Evolutionary conservation across 2,888 invertebrate genomes (phyloP).

Genomic region (Rotaria sp.): DNA sequence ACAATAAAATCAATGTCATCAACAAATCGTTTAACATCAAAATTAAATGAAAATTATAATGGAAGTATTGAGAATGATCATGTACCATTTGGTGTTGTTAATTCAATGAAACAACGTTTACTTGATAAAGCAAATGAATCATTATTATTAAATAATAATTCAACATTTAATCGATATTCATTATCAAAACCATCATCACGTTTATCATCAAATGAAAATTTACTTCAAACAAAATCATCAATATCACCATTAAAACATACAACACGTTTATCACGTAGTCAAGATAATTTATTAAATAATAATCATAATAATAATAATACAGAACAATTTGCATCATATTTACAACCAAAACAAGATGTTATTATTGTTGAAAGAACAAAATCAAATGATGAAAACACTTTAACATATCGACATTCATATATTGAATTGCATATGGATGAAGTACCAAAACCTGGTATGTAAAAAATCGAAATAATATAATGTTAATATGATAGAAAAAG

Average conservation of each 20-base stretch:
- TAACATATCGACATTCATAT: not conserved
- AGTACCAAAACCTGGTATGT: constrained; percentile 19
- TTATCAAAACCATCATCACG: not conserved
- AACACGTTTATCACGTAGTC: not conserved
- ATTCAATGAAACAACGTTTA: constrained; percentile 15
- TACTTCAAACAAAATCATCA: not conserved
- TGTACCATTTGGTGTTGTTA: constrained; percentile 11
- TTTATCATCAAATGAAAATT: not conserved
- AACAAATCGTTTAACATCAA: not conserved
- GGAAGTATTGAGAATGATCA: not conserved
- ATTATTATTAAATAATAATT: not conserved
- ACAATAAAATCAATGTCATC: not conserved
- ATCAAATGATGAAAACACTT: not conserved
- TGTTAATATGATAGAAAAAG: too few relatives aligned
- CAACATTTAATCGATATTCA: not conserved
- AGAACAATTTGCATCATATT: constrained; percentile 5
- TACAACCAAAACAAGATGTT: constrained; percentile 8
- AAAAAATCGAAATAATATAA: too few relatives aligned
- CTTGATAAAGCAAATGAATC: constrained; percentile 11
- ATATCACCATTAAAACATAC: constrained; percentile 7
- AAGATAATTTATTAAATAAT: not conserved
- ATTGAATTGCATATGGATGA: constrained; percentile 2
- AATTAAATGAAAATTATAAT: not conserved
- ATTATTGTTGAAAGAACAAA: not conserved
- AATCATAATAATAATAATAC: not conserved